Base-by-base conservation (phyloP, 2,888 invertebrate species). In the Strigamia crassipes region DNA sequence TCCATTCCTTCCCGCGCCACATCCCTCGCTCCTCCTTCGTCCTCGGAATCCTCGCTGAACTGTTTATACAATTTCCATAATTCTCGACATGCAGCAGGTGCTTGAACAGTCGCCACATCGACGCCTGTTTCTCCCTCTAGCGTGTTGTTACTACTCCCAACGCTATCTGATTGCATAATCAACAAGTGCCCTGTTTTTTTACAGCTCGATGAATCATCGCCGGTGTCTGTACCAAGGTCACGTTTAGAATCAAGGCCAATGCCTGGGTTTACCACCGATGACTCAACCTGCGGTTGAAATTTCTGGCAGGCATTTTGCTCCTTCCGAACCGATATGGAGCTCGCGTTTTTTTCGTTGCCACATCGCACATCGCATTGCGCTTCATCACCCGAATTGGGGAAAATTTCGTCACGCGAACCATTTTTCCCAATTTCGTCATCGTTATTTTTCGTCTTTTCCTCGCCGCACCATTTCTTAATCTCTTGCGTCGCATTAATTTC, bases 21-120 rank as follows among this genome's bases (percentile, higher is more conserved):
- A 41, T 41, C 18, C 42, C 38, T 42, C 78, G 18, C 21, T 41
- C 21, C 38, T 8, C 34, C 38, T 42, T 81, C 81, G 38, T 81
- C 81, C 18, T 81, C 81, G 15, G 81, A 81, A 23, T 81, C 81
- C 38, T 81, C 77, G 46, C 81, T 81, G 27, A 77, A 81, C 42
- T 46, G 34, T 42, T 81, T 78, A 23, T 78, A 78, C 34, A 81
- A 56, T 78, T 81, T 81, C 81, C 81, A 81, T 41, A 81, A 78
- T 18, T 81, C 81, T 31, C 46, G 38, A 78, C 81, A 81, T 23
- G 51, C 81, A 15, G 38, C 61, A 66, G 34, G 73, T 73, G 73
- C 73, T 73, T 73, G 73, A 73, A 73, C 73, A 73, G 73, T 73
- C 73, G 73, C 73, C 73, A n/a, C 73, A 27, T n/a, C 73, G 73